These are phyloP conservation scores for Cygnus buccinator DNA, from an alignment of 2,113 vertebrate species.

Conservation along the genomic window DNA sequence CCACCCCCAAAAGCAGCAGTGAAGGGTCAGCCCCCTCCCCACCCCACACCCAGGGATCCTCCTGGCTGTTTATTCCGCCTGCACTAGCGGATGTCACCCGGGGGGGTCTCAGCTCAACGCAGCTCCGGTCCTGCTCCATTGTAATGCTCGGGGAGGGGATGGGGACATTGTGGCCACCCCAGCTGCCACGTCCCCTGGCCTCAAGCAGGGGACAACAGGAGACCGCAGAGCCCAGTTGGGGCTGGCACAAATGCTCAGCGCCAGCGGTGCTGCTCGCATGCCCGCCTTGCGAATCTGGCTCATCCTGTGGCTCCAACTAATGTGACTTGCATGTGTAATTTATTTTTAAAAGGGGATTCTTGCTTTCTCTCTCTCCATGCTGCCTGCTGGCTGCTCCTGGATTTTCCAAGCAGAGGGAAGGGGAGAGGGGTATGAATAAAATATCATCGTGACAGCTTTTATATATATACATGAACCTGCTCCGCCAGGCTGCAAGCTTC, in stretches of 20 bases:
- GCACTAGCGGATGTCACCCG: no score
- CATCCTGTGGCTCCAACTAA: slow-evolving; percentile 45
- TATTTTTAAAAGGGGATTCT: slow-evolving; percentile 65
- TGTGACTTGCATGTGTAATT: slow-evolving; percentile 73
- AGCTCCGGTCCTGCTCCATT: no score
- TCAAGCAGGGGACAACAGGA: background rate
- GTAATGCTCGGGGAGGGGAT: background rate
- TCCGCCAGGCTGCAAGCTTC: slow-evolving; percentile 53
- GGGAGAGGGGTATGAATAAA: slow-evolving; percentile 73
- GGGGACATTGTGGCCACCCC: background rate
- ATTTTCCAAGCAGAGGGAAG: slow-evolving; percentile 70
- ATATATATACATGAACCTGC: slow-evolving; percentile 53
- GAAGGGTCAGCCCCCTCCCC: background rate
- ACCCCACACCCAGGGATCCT: no score
- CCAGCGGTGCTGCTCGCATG: background rate
- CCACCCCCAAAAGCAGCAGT: background rate
- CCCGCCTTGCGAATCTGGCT: background rate
- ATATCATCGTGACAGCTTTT: slow-evolving; percentile 69
- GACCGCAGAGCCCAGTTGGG: background rate
- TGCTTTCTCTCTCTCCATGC: slow-evolving; percentile 48
- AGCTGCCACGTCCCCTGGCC: background rate
- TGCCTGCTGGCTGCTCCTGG: slow-evolving; percentile 65
- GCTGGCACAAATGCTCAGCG: background rate
- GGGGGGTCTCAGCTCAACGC: no score
- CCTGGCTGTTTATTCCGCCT: no score